phyloP scores from a whole-genome alignment of 2,797 vertebrate genomes.

The Carduelis carduelis region DNA sequence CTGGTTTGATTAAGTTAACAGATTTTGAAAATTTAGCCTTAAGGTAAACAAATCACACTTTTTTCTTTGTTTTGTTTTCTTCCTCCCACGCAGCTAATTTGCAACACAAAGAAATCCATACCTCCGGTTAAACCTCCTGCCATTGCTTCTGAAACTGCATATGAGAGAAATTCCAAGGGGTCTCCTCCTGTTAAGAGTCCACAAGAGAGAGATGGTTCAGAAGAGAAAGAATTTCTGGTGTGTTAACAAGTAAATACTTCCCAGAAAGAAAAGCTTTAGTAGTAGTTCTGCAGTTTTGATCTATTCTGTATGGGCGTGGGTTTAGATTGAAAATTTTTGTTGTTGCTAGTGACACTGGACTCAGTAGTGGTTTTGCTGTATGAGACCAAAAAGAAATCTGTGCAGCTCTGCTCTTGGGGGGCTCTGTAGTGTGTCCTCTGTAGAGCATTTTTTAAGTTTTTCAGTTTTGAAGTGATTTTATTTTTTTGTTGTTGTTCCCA shows the following conservation, averaged over 20 bases:
- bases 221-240: constrained; percentile 61
- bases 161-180: constrained; percentile 75
- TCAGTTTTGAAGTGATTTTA: not conserved
- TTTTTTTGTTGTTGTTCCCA: not conserved
- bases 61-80: not conserved
- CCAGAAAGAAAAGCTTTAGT: constrained; percentile 56
- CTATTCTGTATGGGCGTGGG: not conserved
- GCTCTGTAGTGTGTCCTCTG: not conserved
- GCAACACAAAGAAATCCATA: constrained; percentile 67
- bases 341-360: not conserved
- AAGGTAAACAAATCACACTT: not conserved
- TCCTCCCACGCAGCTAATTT: constrained; percentile 63
- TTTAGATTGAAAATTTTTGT: not conserved
- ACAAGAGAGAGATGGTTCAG: constrained; percentile 66
- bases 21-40: constrained; percentile 18
- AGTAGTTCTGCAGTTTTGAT: not conserved
- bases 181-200: constrained; percentile 67
- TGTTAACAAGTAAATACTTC: constrained; percentile 43
- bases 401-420: not conserved
- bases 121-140: constrained; percentile 70
- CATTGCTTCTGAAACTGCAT: constrained; percentile 72
- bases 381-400: not conserved
- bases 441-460: not conserved
- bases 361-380: not conserved
- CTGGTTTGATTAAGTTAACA: not conserved